phyloP scores from a whole-genome alignment of 2,888 invertebrate species.

The Sphaerophoria taeniata region DNA sequence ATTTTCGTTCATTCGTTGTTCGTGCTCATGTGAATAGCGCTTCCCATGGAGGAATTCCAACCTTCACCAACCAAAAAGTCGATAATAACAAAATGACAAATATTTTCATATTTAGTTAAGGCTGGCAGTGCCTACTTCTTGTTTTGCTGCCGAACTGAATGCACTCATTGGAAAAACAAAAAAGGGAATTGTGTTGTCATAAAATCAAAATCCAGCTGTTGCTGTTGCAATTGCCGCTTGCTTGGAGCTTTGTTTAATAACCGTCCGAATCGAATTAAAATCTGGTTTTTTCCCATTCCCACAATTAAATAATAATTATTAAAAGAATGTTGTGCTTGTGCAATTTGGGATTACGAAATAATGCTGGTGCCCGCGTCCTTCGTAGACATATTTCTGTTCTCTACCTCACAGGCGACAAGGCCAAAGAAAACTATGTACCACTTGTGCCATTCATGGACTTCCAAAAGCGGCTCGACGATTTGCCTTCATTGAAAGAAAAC shows the following conservation, averaged over 20 bases:
- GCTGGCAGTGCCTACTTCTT: no score
- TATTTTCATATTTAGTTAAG: no score
- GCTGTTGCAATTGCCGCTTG: neutral
- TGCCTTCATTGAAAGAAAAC: conserved; percentile 84
- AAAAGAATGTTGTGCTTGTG: conserved; percentile 33
- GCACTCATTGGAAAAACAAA: neutral
- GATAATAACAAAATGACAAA: no score
- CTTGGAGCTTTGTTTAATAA: neutral
- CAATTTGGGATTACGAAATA: conserved; percentile 14
- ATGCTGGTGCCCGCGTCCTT: neutral
- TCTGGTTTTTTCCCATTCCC: neutral
- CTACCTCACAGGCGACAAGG: conserved; percentile 87
- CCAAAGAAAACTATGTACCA: conserved; percentile 87
- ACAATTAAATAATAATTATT: neutral
- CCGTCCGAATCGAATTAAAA: neutral
- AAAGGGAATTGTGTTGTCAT: neutral
- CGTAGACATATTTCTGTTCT: conserved; percentile 78
- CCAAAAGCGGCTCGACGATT: conserved; percentile 84
- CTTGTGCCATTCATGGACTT: conserved; percentile 88
- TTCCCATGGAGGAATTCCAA: no score
- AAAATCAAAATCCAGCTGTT: conserved; percentile 15
- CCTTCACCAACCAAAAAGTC: no score
- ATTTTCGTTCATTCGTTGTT: no score
- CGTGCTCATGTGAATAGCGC: no score
- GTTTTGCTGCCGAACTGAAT: neutral